A percentile compares a stretch with the other conserved stretches of the same genome.
phyloP scores from a whole-genome alignment of 2,113 vertebrate genomes.

The Struthio camelus region DNA sequence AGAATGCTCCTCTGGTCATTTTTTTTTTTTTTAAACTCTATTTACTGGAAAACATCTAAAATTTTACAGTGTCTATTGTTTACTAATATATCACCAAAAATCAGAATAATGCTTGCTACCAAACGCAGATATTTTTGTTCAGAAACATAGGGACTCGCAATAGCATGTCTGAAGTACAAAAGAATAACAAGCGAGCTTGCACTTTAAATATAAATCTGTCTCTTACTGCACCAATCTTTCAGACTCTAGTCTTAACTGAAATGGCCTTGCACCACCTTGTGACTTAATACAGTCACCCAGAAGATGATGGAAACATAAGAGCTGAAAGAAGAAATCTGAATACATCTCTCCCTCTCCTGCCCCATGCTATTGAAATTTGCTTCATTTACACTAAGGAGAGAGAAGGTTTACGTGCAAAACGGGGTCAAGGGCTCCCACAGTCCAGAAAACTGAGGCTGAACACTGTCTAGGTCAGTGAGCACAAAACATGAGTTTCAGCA shows the following conservation, averaged over 20 bases:
- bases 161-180: background rate
- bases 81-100: slow-evolving; percentile 7
- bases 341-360: background rate
- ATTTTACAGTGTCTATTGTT: background rate
- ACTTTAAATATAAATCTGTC: background rate
- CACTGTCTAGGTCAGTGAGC: background rate
- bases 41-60: background rate
- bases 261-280: background rate
- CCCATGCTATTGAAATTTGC: background rate
- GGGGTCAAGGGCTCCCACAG: background rate
- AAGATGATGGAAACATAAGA: background rate
- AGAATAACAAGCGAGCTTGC: background rate
- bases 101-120: background rate
- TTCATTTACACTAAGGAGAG: background rate
- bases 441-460: background rate
- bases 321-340: background rate
- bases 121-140: background rate
- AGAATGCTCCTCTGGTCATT: background rate
- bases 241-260: background rate
- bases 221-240: background rate
- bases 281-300: background rate
- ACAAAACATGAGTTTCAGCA: slow-evolving; percentile 14
- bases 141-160: background rate
- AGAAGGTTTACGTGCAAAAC: background rate
- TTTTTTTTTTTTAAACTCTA: background rate